Conservation (phyloP, 2,113 vertebrate species). For the Anarrhichthys ocellatus region DNA sequence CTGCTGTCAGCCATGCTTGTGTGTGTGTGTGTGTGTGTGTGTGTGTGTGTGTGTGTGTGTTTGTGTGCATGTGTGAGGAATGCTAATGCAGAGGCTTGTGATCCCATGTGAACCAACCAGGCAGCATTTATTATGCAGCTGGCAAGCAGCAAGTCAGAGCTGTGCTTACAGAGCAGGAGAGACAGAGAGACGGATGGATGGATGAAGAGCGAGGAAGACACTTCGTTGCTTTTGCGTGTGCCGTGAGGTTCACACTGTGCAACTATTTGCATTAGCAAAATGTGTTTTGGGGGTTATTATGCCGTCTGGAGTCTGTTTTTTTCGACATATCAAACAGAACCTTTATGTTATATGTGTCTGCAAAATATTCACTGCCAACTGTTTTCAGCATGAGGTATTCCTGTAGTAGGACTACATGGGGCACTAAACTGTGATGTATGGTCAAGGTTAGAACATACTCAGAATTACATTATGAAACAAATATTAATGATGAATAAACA, state of each 20-base stretch:
- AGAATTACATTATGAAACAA: neutral
- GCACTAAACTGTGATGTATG: neutral
- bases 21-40: conserved; percentile 30
- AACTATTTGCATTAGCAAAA: conserved; percentile 12
- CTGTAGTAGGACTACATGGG: neutral
- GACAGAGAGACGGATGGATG: conserved; percentile 38
- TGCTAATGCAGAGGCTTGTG: conserved; percentile 65
- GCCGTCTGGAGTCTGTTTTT: neutral
- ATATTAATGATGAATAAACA: neutral
- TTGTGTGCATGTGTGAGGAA: conserved; percentile 49
- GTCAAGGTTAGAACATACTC: neutral
- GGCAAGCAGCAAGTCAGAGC: conserved; percentile 59
- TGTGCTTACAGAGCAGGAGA: conserved; percentile 50
- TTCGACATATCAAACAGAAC: neutral
- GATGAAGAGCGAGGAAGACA: conserved; percentile 12
- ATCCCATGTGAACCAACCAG: conserved; percentile 64
- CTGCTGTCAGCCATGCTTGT: conserved; percentile 47
- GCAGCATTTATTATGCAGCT: conserved; percentile 67
- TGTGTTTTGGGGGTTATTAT: neutral
- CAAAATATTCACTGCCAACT: neutral
- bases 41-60: conserved; percentile 25
- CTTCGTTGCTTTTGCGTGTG: conserved; percentile 6
- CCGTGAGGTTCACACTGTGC: neutral
- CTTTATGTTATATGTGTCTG: neutral
- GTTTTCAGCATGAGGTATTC: neutral